These are phyloP conservation scores for Axis porcinus DNA, from an alignment of 2,113 vertebrate species.

Conservation along the genomic window DNA sequence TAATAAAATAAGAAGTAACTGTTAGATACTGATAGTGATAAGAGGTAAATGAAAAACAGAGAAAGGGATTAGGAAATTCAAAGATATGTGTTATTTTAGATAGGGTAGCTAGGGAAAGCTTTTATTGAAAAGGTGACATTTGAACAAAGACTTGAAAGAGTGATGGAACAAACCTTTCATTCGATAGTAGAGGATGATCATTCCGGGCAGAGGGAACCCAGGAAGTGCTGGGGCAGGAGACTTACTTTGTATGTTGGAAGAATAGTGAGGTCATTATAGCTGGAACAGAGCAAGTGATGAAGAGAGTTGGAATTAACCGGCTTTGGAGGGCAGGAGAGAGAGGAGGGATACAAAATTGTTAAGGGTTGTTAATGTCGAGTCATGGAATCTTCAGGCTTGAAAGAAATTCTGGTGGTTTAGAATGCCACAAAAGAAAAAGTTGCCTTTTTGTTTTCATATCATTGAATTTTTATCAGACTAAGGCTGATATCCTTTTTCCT, in stretches of 20 bases:
- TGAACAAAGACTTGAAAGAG: neutral
- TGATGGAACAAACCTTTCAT: neutral
- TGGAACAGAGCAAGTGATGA: neutral
- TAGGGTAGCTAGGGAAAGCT: neutral
- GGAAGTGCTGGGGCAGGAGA: neutral
- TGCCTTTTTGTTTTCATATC: neutral
- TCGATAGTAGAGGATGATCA: neutral
- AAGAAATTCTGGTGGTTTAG: conserved; percentile 8
- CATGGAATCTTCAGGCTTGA: neutral
- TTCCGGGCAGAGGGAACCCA: neutral
- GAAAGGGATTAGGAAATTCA: neutral
- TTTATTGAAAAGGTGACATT: neutral
- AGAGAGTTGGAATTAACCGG: neutral
- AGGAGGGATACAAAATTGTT: neutral
- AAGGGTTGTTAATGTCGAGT: neutral
- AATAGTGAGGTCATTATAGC: neutral
- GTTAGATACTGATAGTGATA: neutral
- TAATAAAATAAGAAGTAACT: neutral
- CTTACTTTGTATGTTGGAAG: neutral
- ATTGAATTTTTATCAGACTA: neutral
- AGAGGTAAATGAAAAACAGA: conserved; percentile 9
- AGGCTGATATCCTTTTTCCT: neutral
- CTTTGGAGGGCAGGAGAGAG: neutral
- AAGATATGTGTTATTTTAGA: neutral
- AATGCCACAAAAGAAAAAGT: conserved; percentile 3